Evolutionary conservation across 1,140 invertebrate genomes (phyloP), one percentile per base, ranked within the genome.

Genomic region (Metopolophium dirhodum): DNA sequence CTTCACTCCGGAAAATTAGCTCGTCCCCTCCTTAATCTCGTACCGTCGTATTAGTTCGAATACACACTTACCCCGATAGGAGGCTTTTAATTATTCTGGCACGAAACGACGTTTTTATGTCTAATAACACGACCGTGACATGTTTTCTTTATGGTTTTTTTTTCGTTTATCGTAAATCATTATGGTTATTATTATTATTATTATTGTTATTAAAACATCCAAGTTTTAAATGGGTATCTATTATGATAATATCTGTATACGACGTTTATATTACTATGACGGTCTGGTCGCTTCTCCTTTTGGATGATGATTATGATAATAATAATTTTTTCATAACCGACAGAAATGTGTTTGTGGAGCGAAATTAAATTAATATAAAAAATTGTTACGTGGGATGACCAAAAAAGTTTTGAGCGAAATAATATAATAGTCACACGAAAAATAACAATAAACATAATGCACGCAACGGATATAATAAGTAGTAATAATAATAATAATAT

Each of bases 1-100:
- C 82, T 93, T 93, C 91, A 93, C 77, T 83, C 47, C 51, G 49
- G 91, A 93, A 93, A 93, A 93, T 93, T 86, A 93, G 82, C 91
- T 93, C 91, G 26, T 51, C 26, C 26, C 54, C 45, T 45, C 54
- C 68, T 86, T 86, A 93, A 93, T 93, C 91, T 93, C 35, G 61
- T 51, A 92, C 51, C 91, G 26, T 37, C 82, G 47, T 93, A 93
- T 93, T 86, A 89, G 51, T 89, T 23, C 23, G 35, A 57, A 89
- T 54, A 89, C 30, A 87, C 35, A 57, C 9, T 89, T 57, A 89
- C 35, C 7, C 49, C 49, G 51, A 89, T 23, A 37, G 51, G n/a
- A 89, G n/a, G 23, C 45, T 57, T 89, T 89, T 57, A 89, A 89
- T 89, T 89, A 57, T 89, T 57, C 88, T 89, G 88, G 88, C 51